Evolutionary conservation across 2,888 invertebrate genomes (phyloP).

Genomic region (Scelioninae gen. 1): DNA sequence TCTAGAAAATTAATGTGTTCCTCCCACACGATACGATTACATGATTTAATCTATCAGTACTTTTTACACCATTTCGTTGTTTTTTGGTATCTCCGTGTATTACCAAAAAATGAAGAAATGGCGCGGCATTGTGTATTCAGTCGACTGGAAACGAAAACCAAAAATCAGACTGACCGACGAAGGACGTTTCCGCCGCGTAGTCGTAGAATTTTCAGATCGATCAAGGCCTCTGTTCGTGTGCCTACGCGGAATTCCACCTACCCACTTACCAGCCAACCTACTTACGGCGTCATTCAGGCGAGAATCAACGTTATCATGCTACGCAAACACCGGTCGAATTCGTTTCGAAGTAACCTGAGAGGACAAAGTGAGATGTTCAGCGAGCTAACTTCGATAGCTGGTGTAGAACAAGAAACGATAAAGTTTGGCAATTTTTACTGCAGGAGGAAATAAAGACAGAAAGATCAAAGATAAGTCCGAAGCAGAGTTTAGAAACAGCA

Average conservation of each 20-base stretch:
- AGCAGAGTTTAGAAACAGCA: too few relatives aligned
- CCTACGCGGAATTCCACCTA: conserved; percentile 75
- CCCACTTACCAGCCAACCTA: conserved; percentile 75
- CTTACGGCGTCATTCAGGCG: conserved; percentile 60
- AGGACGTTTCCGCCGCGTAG: conserved; percentile 70
- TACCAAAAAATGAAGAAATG: conserved; percentile 7
- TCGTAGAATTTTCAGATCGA: conserved; percentile 73
- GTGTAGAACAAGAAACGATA: too few relatives aligned
- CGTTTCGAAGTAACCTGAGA: conserved; percentile 27
- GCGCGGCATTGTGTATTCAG: not conserved
- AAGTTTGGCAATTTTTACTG: too few relatives aligned
- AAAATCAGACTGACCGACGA: conserved; percentile 60
- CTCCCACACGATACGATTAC: conserved; percentile 1
- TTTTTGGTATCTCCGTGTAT: conserved; percentile 1
- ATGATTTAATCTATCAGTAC: conserved; percentile 21
- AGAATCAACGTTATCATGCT: conserved; percentile 44
- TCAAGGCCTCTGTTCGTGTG: conserved; percentile 75
- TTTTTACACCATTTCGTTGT: conserved; percentile 24
- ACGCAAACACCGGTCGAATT: conserved; percentile 50
- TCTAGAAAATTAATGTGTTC: conserved; percentile 17
- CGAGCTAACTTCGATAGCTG: not conserved
- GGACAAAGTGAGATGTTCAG: conserved; percentile 29
- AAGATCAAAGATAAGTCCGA: too few relatives aligned
- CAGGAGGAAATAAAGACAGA: too few relatives aligned
- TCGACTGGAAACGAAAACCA: not conserved